These are phyloP conservation scores for Prionailurus viverrinus DNA, from an alignment of 2,113 vertebrate species.

Conservation along the genomic window DNA sequence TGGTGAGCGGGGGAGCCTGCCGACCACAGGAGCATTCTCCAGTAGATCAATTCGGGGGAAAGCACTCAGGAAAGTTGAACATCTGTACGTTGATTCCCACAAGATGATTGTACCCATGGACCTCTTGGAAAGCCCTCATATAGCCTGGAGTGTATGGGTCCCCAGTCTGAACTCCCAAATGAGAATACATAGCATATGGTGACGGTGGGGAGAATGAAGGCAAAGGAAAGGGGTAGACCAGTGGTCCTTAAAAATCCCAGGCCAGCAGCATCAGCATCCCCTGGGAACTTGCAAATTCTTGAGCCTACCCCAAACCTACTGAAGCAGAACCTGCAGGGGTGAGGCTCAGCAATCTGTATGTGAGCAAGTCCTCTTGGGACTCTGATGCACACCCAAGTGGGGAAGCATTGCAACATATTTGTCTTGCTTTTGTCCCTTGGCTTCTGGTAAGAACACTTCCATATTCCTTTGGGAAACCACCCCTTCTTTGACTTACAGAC, in stretches of 20 bases:
- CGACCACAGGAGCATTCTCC: neutral
- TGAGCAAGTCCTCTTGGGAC: neutral
- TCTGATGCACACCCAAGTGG: neutral
- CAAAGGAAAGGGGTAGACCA: neutral
- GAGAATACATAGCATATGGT: no score
- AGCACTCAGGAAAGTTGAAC: neutral
- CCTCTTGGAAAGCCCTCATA: neutral
- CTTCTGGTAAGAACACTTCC: neutral
- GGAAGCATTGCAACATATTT: neutral
- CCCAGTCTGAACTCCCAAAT: neutral
- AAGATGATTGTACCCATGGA: neutral
- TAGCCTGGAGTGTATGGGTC: fast-evolving
- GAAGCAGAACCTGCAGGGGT: neutral
- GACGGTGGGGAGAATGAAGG: neutral
- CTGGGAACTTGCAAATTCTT: neutral
- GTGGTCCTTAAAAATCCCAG: neutral
- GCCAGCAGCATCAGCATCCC: neutral
- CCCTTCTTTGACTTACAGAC: neutral
- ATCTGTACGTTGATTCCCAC: fast-evolving
- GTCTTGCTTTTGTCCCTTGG: neutral
- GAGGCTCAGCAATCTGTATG: neutral
- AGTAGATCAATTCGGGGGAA: neutral
- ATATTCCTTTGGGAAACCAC: neutral
- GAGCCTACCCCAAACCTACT: neutral
- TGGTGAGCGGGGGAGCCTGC: neutral